phyloP scores from a whole-genome alignment of 1,140 invertebrate species.

The Pristionchus pacificus region DNA sequence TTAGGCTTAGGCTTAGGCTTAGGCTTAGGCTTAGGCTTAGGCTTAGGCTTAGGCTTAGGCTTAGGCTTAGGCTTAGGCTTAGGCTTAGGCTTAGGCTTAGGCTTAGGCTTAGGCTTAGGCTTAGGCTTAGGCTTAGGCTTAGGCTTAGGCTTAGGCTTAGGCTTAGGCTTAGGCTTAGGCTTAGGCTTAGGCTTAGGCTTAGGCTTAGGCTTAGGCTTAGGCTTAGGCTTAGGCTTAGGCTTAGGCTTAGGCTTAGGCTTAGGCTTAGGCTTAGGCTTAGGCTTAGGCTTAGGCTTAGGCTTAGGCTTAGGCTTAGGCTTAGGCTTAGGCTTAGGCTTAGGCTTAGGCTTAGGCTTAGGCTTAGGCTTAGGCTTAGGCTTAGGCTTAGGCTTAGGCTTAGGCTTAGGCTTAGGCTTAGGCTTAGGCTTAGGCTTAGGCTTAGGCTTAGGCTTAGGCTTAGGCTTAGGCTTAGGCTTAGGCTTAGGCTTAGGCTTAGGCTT shows the following conservation, averaged over 20 bases:
- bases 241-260: background rate
- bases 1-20: background rate
- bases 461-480: no score
- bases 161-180: background rate
- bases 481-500: no score
- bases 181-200: background rate
- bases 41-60: background rate
- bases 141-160: background rate
- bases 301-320: no score
- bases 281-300: background rate
- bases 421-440: no score
- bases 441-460: no score
- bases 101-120: slow-evolving; percentile 3
- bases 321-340: no score
- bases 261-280: background rate
- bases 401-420: no score
- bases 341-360: no score
- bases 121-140: background rate
- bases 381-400: no score
- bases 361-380: no score
- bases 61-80: slow-evolving; percentile 7
- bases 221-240: background rate
- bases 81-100: slow-evolving; percentile 6
- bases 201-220: background rate
- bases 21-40: background rate